These are phyloP conservation scores for Cnemophilus loriae DNA, from an alignment of 2,113 vertebrate genomes.

Conservation along the genomic window DNA sequence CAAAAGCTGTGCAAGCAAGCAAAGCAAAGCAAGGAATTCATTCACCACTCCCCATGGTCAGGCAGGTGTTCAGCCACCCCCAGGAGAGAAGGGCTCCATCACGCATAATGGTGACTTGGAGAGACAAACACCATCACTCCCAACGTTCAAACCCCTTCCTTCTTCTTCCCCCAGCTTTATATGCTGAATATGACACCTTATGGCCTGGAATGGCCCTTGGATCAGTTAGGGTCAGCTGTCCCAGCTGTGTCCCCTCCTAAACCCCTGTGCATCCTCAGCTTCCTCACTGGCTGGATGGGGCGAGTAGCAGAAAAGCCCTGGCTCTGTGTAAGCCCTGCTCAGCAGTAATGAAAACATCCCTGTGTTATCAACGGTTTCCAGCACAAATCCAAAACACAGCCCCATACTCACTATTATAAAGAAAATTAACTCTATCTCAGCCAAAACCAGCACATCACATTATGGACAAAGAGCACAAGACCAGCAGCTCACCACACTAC, in stretches of 20 bases:
- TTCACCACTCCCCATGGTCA: background rate
- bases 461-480: background rate
- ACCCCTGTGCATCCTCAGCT: background rate
- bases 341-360: background rate
- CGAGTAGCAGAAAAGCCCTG: background rate
- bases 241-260: background rate
- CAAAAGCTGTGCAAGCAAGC: background rate
- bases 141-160: accelerated
- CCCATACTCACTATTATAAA: background rate
- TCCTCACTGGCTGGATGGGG: background rate
- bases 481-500: background rate
- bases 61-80: background rate
- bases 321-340: background rate
- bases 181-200: background rate
- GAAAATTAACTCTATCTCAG: background rate
- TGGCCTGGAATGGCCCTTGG: background rate
- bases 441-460: background rate
- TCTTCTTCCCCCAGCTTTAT: background rate
- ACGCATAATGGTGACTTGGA: accelerated
- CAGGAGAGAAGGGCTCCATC: background rate
- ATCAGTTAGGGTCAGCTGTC: background rate
- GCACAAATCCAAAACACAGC: background rate
- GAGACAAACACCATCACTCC: background rate
- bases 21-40: background rate
- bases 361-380: background rate